Conservation (phyloP, 2,888 invertebrate species). For the Smittia aterrima region DNA sequence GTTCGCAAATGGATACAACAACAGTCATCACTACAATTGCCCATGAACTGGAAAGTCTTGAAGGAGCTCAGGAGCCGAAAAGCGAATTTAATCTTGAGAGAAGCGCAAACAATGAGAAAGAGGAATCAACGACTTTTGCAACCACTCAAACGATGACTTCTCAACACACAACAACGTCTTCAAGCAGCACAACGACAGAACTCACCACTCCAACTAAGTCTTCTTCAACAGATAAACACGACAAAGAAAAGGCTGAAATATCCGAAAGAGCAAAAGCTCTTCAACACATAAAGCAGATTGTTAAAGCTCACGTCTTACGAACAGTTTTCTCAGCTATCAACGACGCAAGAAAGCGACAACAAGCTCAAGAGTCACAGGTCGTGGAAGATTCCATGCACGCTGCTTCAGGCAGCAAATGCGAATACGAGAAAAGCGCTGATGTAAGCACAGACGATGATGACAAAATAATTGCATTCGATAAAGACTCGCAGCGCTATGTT, state of each 20-base stretch:
- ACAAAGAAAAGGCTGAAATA: neutral
- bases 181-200: too few species aligned
- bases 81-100: neutral
- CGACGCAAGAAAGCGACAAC: neutral
- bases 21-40: neutral
- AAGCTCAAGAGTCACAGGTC: neutral
- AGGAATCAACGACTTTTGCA: neutral
- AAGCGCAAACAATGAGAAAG: neutral
- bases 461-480: slow-evolving; percentile 6
- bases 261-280: neutral
- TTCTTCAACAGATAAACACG: neutral
- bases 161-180: too few species aligned
- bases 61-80: neutral
- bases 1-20: neutral
- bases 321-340: neutral
- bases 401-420: neutral
- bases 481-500: neutral
- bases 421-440: neutral
- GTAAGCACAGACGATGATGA: neutral
- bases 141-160: neutral
- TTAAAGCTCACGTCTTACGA: neutral
- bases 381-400: neutral
- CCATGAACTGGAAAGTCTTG: neutral
- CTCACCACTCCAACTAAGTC: too few species aligned
- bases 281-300: neutral